These are phyloP conservation scores for Cairina moschata DNA, from an alignment of 2,113 vertebrate genomes.

Conservation along the genomic window DNA sequence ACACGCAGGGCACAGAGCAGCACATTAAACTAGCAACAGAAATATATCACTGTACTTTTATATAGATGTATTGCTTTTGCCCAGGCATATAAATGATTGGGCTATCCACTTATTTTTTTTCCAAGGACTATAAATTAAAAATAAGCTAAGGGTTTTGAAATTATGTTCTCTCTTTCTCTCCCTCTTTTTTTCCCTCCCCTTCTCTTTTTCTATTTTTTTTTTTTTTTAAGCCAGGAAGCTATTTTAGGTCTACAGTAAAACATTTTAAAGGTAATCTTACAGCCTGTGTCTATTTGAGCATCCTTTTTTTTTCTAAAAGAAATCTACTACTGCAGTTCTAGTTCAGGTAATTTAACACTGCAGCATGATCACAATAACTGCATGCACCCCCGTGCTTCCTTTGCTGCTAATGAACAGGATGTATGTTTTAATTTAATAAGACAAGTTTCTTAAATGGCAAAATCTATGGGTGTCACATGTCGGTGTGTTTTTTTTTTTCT, in stretches of 20 bases:
- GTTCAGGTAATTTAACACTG: slow-evolving; percentile 12
- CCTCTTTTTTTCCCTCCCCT: background rate
- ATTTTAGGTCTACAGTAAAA: slow-evolving; percentile 77
- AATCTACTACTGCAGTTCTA: background rate
- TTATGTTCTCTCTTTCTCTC: slow-evolving; percentile 74
- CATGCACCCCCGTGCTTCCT: background rate
- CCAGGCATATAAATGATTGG: slow-evolving; percentile 86
- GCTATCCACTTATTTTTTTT: slow-evolving; percentile 82
- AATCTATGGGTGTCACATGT: background rate
- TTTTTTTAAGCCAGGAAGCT: slow-evolving; percentile 51
- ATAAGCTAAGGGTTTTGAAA: slow-evolving; percentile 84
- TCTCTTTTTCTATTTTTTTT: background rate
- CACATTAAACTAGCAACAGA: slow-evolving; percentile 86
- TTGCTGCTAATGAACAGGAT: slow-evolving; percentile 11
- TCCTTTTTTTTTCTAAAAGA: slow-evolving; percentile 46
- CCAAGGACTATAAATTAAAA: slow-evolving; percentile 87
- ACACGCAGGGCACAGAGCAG: slow-evolving; percentile 83
- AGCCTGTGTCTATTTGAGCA: slow-evolving; percentile 45
- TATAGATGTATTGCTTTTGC: slow-evolving; percentile 89
- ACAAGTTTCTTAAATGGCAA: background rate
- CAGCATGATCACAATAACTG: background rate
- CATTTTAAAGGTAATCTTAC: slow-evolving; percentile 76
- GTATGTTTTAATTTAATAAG: background rate
- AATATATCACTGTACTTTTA: slow-evolving; percentile 89
- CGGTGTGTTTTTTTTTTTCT: background rate